Percentiles rank a stretch among this genome's conserved stretches.
These are phyloP conservation scores for Cnemophilus loriae DNA, from an alignment of 2,113 vertebrate species.

Conservation along the genomic window DNA sequence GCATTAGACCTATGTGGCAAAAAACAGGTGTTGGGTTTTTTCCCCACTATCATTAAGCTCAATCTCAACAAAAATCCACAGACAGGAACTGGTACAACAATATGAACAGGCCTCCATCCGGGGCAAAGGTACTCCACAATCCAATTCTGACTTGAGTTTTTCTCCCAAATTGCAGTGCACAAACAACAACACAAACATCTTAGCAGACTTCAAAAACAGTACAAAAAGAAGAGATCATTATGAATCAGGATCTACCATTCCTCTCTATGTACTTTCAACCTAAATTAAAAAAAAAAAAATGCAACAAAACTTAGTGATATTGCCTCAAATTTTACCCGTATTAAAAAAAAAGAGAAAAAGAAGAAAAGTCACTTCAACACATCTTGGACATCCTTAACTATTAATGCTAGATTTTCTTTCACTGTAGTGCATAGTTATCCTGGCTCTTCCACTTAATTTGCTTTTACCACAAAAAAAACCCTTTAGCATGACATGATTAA, in stretches of 20 bases:
- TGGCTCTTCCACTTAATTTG: constrained; percentile 64
- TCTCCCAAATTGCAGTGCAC: constrained; percentile 49
- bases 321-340: constrained; percentile 83
- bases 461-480: constrained; percentile 59
- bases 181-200: constrained; percentile 57
- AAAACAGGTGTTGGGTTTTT: constrained; percentile 23
- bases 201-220: constrained; percentile 57
- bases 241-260: constrained; percentile 60
- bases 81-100: constrained; percentile 29
- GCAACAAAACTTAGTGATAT: constrained; percentile 67
- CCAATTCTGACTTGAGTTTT: constrained; percentile 44
- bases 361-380: constrained; percentile 61
- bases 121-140: neutral
- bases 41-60: neutral
- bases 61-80: constrained; percentile 54
- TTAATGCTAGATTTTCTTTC: constrained; percentile 64
- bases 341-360: constrained; percentile 53
- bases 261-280: constrained; percentile 48
- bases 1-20: constrained; percentile 61
- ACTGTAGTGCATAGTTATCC: constrained; percentile 76
- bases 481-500: constrained; percentile 64
- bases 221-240: constrained; percentile 57
- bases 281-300: neutral
- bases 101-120: neutral
- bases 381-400: constrained; percentile 56